Evolutionary conservation across 2,113 vertebrate species (phyloP).

Genomic region (Gambusia affinis): DNA sequence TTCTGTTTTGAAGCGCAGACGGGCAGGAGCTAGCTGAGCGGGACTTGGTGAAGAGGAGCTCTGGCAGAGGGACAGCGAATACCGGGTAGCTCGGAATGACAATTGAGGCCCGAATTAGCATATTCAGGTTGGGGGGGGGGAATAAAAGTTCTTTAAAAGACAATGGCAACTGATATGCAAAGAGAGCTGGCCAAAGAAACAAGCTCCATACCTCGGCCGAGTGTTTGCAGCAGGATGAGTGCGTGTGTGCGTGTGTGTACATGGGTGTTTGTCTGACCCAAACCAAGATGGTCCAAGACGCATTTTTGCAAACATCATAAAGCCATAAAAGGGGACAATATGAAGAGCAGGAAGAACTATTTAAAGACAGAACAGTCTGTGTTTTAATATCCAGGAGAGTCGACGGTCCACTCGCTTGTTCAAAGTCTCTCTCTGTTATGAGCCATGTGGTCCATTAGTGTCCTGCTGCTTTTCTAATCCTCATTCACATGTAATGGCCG

Average conservation of each 20-base stretch:
- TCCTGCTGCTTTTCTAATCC: conserved; percentile 84
- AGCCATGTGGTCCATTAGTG: conserved; percentile 77
- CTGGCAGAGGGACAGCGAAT: conserved; percentile 46
- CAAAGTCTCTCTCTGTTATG: conserved; percentile 68
- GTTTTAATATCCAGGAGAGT: conserved; percentile 24
- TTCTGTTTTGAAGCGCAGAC: conserved; percentile 1
- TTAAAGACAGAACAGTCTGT: background rate
- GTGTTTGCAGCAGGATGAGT: conserved; percentile 38
- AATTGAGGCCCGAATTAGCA: conserved; percentile 72
- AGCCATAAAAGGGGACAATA: conserved; percentile 69
- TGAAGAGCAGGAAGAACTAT: conserved; percentile 8
- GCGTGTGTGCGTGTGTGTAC: conserved; percentile 4
- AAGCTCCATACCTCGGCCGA: conserved; percentile 50
- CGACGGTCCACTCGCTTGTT: conserved; percentile 68
- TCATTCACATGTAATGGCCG: conserved; percentile 83
- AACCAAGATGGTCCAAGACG: conserved; percentile 36
- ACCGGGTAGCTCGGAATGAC: conserved; percentile 78
- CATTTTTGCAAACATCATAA: conserved; percentile 79
- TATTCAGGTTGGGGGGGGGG: conserved; percentile 71
- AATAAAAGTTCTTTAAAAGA: conserved; percentile 74
- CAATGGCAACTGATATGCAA: conserved; percentile 71
- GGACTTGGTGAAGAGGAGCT: conserved; percentile 26
- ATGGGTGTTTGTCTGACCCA: conserved; percentile 1
- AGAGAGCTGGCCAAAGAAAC: conserved; percentile 54
- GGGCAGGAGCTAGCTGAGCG: conserved; percentile 14